Evolutionary conservation across 1,140 invertebrate genomes (phyloP), one percentile per base, ranked within the genome.

Genomic region (Spodoptera frugiperda): DNA sequence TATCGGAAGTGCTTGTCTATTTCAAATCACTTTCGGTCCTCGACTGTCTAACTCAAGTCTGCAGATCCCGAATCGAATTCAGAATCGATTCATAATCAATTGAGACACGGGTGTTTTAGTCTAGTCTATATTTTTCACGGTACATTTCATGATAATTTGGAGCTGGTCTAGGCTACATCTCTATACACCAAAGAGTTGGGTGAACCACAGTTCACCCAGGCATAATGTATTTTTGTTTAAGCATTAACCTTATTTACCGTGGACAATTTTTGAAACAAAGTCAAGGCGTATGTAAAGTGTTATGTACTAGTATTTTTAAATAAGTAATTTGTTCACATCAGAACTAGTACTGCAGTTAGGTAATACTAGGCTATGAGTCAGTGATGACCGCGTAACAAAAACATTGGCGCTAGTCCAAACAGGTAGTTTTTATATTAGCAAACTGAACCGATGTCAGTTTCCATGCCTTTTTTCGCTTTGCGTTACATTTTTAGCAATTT

Each of bases 301-400:
- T 14, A 49, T 14, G 8, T 30, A 49, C n/a, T 14, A 19, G 17
- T 46, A 11, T 49, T 25, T 19, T 15, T n/a, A 61, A 61, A 25
- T 15, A 44, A 15, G 9, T 55, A 61, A 25, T 67, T 49, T 67
- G 11, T 25, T 53, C 15, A 53, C 21, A 51, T 68, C 15, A 53
- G 25, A 15, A 30, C 15, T 21, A 48, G 15, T 48, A 49, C 11
- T 67, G 10, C 6, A 49, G 65, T 53, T 68, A 53, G 65, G 65
- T 68, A 68, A 68, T 51, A 51, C 17, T 49, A 46, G 19, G 46
- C 6, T 68, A 68, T 68, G 65, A 68, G 19, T 68, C 65, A 68
- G 48, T n/a, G 11, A 21, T 17, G 14, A 30, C 65, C 53, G 65
- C 14, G 21, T 68, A 68, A 14, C 48, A 68, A 53, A 68, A 68